Evolutionary conservation across 1,140 invertebrate genomes (phyloP).

Genomic region (Odontomachus brunneus): DNA sequence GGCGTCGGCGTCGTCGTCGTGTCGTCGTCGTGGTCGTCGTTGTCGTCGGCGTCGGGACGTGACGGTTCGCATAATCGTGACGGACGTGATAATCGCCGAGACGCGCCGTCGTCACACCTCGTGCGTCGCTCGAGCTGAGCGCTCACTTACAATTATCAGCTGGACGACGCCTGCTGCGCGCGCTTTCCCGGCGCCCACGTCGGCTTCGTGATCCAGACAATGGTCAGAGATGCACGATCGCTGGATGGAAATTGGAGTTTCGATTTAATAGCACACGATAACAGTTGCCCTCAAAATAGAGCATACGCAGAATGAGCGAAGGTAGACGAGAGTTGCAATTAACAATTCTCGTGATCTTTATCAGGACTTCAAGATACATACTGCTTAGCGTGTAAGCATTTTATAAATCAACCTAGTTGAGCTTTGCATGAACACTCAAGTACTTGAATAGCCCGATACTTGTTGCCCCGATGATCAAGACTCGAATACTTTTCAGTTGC

Average conservation of each 20-base stretch:
- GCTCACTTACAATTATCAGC: constrained; percentile 69
- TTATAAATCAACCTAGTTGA: neutral
- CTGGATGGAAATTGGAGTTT: constrained; percentile 10
- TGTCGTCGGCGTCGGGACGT: constrained; percentile 60
- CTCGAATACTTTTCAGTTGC: too few relatives aligned
- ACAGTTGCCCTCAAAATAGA: constrained; percentile 2
- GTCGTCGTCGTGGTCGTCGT: constrained; percentile 34
- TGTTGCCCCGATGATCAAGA: constrained; percentile 15
- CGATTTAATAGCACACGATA: constrained; percentile 3
- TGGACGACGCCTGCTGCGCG: constrained; percentile 38
- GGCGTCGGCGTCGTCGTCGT: constrained; percentile 29
- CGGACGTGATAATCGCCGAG: constrained; percentile 80
- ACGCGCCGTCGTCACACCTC: constrained; percentile 73
- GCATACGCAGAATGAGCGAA: neutral
- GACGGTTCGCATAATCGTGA: constrained; percentile 79
- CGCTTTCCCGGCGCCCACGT: constrained; percentile 29
- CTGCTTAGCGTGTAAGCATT: neutral
- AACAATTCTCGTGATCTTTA: neutral
- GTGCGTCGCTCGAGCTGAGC: constrained; percentile 54
- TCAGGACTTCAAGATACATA: neutral
- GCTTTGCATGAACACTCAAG: neutral
- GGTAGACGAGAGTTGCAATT: neutral
- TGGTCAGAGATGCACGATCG: constrained; percentile 23
- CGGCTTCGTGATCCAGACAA: neutral
- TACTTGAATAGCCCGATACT: constrained; percentile 35